Conservation (phyloP, 2,797 vertebrate species). For the Diplodus sargus region DNA sequence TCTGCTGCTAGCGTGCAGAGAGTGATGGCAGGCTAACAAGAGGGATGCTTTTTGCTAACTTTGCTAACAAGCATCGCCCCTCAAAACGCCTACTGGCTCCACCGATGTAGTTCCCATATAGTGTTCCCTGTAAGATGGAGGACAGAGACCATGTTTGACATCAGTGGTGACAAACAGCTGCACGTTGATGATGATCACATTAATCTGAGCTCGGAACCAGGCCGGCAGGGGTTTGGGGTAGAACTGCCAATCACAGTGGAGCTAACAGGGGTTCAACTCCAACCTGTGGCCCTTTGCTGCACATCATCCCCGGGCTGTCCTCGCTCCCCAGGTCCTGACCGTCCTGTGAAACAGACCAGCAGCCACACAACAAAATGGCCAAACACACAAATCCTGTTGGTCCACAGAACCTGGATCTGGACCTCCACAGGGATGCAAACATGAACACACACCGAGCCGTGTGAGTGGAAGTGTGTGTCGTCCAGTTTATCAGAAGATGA, state of each 20-base stretch:
- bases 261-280: no score
- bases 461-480: neutral
- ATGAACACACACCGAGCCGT: neutral
- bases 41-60: no score
- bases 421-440: neutral
- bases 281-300: no score
- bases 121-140: neutral
- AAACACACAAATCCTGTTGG: neutral
- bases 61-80: no score
- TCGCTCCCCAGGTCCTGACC: neutral
- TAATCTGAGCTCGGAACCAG: neutral
- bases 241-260: neutral
- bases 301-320: no score
- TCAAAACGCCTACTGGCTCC: no score
- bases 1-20: no score
- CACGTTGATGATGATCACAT: neutral
- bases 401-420: neutral
- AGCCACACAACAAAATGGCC: neutral
- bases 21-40: no score
- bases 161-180: neutral
- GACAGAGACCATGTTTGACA: neutral
- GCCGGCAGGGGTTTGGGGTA: neutral
- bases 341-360: no score
- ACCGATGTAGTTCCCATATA: no score
- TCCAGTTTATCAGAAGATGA: conserved; percentile 38